Conservation (phyloP, 2,113 vertebrate genomes). For the Salminus brasiliensis region DNA sequence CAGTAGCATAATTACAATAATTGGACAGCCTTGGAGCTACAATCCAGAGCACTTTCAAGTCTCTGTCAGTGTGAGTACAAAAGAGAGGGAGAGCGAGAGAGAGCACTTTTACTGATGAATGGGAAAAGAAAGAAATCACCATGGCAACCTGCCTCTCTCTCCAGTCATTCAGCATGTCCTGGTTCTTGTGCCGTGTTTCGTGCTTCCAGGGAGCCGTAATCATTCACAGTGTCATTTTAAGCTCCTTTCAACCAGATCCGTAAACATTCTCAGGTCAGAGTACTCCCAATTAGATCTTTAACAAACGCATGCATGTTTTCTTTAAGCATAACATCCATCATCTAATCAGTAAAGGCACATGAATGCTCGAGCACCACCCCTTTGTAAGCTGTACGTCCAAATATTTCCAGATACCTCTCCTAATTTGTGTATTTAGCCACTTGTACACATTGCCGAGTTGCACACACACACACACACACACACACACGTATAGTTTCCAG, state of each 20-base stretch:
- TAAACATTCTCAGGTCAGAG: background rate
- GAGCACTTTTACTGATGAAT: constrained; percentile 51
- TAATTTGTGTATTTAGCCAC: too few species aligned
- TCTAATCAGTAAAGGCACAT: background rate
- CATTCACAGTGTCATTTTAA: background rate
- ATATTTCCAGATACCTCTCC: too few species aligned
- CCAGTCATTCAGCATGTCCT: constrained; percentile 14
- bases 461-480: too few species aligned
- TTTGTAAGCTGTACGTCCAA: background rate
- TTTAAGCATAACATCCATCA: background rate
- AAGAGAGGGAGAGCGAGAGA: background rate
- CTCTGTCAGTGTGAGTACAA: background rate
- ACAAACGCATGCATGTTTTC: background rate
- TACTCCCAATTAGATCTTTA: background rate
- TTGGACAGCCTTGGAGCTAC: background rate
- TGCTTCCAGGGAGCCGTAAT: constrained; percentile 22
- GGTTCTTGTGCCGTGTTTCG: constrained; percentile 6
- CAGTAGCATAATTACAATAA: background rate
- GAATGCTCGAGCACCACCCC: background rate
- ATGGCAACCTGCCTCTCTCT: constrained; percentile 63
- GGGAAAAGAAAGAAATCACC: constrained; percentile 47
- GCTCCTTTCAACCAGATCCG: background rate
- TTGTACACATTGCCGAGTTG: too few species aligned
- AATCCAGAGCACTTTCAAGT: constrained; percentile 13
- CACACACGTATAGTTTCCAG: too few species aligned